These are phyloP conservation scores for Trogon melanurus DNA, from an alignment of 2,113 vertebrate genomes.

Conservation along the genomic window DNA sequence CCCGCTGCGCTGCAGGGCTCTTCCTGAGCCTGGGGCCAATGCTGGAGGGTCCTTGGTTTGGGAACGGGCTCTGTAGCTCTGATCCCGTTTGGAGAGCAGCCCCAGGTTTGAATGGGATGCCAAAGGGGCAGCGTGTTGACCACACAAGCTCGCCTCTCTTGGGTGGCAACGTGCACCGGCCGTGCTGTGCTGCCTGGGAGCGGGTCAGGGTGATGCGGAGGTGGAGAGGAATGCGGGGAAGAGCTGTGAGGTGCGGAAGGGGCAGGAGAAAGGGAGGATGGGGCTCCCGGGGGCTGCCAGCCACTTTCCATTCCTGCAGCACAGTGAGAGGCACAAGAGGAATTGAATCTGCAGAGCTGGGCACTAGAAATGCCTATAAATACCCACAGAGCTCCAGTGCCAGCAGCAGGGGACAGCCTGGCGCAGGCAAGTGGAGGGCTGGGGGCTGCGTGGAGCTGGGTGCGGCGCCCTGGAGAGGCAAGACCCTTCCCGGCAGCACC, in stretches of 20 bases:
- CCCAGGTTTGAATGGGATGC: not conserved
- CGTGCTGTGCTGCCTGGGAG: fast-evolving
- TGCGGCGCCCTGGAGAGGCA: not conserved
- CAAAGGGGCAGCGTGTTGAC: not conserved
- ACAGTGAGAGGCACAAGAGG: not conserved
- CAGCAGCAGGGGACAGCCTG: not conserved
- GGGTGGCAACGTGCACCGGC: not conserved
- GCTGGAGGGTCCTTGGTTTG: not conserved
- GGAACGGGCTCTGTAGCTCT: not conserved
- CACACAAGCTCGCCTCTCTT: fast-evolving
- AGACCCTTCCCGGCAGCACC: not conserved
- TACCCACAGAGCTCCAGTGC: not conserved
- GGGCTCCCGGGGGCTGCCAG: not conserved
- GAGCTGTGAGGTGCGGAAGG: not conserved
- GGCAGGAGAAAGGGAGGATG: not conserved
- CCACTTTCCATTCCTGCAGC: not conserved
- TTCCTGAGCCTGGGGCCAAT: not conserved
- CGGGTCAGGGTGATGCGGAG: fast-evolving
- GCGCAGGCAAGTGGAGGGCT: not conserved
- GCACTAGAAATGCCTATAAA: slow-evolving; percentile 21
- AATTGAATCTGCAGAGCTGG: slow-evolving; percentile 22
- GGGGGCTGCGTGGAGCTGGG: not conserved
- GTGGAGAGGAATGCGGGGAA: not conserved
- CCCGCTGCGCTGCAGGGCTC: fast-evolving
- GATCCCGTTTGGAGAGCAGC: not conserved